Conservation (phyloP, 2,113 vertebrate species). For the Oncorhynchus clarkii region DNA sequence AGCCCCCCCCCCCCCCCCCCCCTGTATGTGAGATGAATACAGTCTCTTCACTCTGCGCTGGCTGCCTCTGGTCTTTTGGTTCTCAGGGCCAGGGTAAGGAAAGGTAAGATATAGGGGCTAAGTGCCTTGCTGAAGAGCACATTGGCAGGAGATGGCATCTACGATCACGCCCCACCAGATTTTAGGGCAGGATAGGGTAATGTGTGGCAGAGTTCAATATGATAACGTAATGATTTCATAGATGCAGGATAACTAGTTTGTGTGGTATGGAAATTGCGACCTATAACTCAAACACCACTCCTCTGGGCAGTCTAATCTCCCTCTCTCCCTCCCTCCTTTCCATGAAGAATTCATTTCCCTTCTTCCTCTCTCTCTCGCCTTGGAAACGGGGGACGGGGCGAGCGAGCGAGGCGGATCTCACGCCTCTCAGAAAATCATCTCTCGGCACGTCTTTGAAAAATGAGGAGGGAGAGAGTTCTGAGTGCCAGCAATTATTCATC, state of each 20-base stretch:
- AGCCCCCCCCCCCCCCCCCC: too few relatives aligned
- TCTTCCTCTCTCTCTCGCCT: background rate
- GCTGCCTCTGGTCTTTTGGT: background rate
- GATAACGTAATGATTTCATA: too few relatives aligned
- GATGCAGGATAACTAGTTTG: too few relatives aligned
- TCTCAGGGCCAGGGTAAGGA: background rate
- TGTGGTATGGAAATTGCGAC: too few relatives aligned
- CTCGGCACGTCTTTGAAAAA: conserved; percentile 36
- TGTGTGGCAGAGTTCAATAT: too few relatives aligned
- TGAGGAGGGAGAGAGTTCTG: conserved; percentile 22
- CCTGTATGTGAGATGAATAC: too few relatives aligned
- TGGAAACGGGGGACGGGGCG: conserved; percentile 13
- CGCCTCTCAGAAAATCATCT: conserved; percentile 35
- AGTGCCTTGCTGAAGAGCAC: too few relatives aligned
- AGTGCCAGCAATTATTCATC: conserved; percentile 43
- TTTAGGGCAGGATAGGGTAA: too few relatives aligned
- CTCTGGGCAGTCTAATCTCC: background rate
- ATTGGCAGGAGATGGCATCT: too few relatives aligned
- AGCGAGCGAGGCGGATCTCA: conserved; percentile 19
- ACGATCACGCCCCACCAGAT: too few relatives aligned
- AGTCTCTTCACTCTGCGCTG: background rate
- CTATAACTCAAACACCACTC: too few relatives aligned
- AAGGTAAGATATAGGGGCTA: background rate
- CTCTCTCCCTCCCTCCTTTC: background rate
- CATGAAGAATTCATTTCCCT: background rate